Percentiles rank a stretch among this genome's conserved stretches.
Evolutionary conservation across 2,113 vertebrate genomes (phyloP).

Genomic region (Taxidea taxus): DNA sequence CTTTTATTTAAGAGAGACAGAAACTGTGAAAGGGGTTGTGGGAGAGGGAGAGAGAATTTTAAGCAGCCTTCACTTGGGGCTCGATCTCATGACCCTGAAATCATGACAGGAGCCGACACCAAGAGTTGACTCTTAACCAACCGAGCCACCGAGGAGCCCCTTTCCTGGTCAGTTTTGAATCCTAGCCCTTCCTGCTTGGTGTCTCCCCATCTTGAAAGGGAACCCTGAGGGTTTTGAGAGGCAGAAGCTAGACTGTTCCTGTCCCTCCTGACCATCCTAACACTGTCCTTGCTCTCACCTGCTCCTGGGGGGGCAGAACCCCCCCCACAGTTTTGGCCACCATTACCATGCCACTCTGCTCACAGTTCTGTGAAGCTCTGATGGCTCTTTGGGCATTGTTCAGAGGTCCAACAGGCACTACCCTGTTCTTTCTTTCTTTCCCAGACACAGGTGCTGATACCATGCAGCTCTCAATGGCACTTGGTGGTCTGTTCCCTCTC

Average conservation of each 20-base stretch:
- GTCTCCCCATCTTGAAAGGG: not conserved
- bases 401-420: not conserved
- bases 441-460: not conserved
- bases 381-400: not conserved
- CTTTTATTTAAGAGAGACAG: not conserved
- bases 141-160: not conserved
- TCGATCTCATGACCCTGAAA: not conserved
- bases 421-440: not conserved
- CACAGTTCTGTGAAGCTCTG: not conserved
- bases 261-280: not conserved
- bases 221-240: not conserved
- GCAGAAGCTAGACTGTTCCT: not conserved
- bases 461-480: not conserved
- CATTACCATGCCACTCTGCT: fast-evolving
- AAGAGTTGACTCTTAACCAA: not conserved
- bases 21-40: not conserved
- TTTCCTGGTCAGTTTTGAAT: not conserved
- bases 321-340: not conserved
- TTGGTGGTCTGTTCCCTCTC: not conserved
- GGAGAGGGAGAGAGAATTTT: not conserved
- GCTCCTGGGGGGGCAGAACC: not conserved
- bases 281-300: not conserved
- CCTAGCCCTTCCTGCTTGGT: not conserved
- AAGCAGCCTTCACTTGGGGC: not conserved
- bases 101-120: not conserved